A percentile compares a stretch with the other conserved stretches of the same genome.
Conservation (phyloP, 2,113 vertebrate species). For the Daubentonia madagascariensis region DNA sequence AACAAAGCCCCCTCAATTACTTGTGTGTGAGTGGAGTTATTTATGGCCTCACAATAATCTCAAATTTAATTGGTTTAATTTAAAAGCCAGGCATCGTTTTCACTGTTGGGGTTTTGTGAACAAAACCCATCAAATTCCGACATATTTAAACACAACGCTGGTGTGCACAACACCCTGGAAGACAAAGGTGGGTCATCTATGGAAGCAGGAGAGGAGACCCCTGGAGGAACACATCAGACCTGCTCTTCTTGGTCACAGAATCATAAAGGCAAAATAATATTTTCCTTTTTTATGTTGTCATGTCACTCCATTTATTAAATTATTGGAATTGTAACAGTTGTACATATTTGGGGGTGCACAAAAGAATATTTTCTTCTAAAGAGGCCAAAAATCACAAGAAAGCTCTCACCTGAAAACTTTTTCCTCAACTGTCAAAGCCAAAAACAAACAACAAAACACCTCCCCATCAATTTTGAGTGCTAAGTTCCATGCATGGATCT, state of each 20-base stretch:
- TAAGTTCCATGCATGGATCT: not conserved
- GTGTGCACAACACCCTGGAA: not conserved
- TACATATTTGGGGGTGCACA: not conserved
- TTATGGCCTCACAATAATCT: conserved; percentile 6
- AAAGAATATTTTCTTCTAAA: not conserved
- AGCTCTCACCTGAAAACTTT: not conserved
- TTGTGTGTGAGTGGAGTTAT: conserved; percentile 31
- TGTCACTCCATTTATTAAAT: too few species aligned
- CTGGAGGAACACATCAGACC: not conserved
- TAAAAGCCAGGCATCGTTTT: conserved; percentile 50
- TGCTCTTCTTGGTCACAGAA: not conserved
- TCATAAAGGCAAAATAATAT: not conserved
- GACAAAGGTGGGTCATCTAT: not conserved
- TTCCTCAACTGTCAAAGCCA: not conserved
- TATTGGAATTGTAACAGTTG: too few species aligned
- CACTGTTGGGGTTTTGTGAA: conserved; percentile 36
- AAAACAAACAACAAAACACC: not conserved
- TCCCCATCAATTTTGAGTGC: not conserved
- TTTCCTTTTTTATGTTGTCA: too few species aligned
- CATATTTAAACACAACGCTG: not conserved
- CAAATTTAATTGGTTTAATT: conserved; percentile 57
- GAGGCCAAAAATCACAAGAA: not conserved
- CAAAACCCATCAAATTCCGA: not conserved
- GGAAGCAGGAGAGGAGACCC: not conserved
- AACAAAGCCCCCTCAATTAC: not conserved